These are phyloP conservation scores for Macropus fuliginosus DNA, from an alignment of 2,797 vertebrate species.

Conservation along the genomic window DNA sequence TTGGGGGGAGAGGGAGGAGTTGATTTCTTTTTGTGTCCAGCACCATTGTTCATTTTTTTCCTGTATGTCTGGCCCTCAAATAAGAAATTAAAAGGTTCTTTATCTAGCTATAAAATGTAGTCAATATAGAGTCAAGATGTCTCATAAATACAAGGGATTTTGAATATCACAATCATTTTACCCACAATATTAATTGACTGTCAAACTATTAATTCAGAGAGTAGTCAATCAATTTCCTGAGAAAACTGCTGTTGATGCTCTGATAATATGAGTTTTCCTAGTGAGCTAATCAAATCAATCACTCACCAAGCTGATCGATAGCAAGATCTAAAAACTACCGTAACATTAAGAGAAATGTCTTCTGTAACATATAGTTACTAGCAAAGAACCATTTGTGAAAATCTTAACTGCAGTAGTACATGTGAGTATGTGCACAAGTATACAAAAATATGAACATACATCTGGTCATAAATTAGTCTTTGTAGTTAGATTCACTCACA, in stretches of 20 bases:
- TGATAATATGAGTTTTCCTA: not conserved
- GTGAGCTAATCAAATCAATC: not conserved
- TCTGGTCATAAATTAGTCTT: not conserved
- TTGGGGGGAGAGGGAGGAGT: accelerated
- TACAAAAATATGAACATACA: not conserved
- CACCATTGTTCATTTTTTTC: not conserved
- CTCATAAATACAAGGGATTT: not conserved
- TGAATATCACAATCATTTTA: not conserved
- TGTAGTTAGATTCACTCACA: not conserved
- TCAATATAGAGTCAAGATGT: not conserved
- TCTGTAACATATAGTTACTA: not conserved
- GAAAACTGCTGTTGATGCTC: not conserved
- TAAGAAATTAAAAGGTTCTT: not conserved
- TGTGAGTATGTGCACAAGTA: accelerated
- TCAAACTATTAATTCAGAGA: not conserved
- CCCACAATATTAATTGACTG: not conserved
- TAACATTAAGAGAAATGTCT: not conserved
- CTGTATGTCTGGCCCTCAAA: not conserved
- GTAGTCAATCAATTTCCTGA: not conserved
- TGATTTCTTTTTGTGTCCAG: not conserved
- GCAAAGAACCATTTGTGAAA: not conserved
- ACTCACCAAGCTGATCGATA: not conserved
- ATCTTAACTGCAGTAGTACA: not conserved
- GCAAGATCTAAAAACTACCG: not conserved
- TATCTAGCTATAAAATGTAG: not conserved